Base-by-base conservation (phyloP, 2,888 invertebrate genomes). In the Melolontha melolontha region DNA sequence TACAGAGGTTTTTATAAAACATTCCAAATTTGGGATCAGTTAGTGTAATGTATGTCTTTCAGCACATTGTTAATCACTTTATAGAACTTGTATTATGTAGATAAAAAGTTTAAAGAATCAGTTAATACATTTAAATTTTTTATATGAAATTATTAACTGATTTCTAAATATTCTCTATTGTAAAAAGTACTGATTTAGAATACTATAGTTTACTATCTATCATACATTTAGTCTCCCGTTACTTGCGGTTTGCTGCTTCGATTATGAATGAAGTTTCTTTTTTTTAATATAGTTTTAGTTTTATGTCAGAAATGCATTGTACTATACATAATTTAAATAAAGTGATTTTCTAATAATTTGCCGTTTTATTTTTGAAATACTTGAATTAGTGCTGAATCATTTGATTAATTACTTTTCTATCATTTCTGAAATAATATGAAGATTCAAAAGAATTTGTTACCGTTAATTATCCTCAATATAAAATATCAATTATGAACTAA, bases 181-280 rank as follows among this genome's bases (percentile, higher is more conserved):
- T 82, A 82, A 80, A 82, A 82, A 82, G 82, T 82, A 81, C 81
- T 82, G 82, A 82, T 80, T 81, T 81, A 79, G 78, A 76, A 44
- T 41, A 64, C 16, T 49, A 29, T 74, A 71, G 66, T 68, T 66
- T 67, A 34, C 34, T 67, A 70, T 62, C 67, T 74, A 69, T 68
- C 70, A 70, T 73, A 70, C 50, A 62, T 73, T 73, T 72, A 72
- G 71, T 70, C 59, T 72, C 64, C 69, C 67, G 64, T 72, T 72
- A 68, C 67, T 59, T 64, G 57, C 66, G 55, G 66, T 65, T 63
- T 70, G 52, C 70, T 69, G 65, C 65, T 68, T 64, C 65, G 22
- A 47, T 57, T 59, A 59, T 59, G 47, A 47, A 40, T 54, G 47
- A 59, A 65, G 52, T 65, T 52, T 68, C 50, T 68, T 68, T 70